Evolutionary conservation across 2,113 vertebrate genomes (phyloP).

Genomic region (Scalopus aquaticus): DNA sequence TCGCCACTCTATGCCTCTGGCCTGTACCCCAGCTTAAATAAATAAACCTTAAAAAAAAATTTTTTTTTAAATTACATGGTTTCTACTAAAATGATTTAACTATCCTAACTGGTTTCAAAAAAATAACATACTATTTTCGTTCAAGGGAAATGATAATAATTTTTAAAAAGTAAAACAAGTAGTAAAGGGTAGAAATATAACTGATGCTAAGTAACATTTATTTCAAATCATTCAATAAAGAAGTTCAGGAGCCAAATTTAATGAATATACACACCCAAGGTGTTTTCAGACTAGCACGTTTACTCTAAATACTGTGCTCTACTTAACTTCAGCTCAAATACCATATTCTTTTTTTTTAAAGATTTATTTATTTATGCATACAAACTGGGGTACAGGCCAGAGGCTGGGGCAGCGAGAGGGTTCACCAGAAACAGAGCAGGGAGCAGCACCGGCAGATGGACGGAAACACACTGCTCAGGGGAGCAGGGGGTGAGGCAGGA

Average conservation of each 20-base stretch:
- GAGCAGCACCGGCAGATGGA: no score
- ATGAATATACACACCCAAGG: constrained; percentile 40
- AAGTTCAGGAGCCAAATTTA: constrained; percentile 47
- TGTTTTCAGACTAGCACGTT: constrained; percentile 51
- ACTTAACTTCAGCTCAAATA: neutral
- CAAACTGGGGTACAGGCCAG: no score
- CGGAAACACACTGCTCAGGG: no score
- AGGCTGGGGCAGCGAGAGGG: no score
- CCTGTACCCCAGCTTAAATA: no score
- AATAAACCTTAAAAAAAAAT: no score
- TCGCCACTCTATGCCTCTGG: no score
- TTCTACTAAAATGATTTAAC: constrained; percentile 57
- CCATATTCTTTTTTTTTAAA: neutral
- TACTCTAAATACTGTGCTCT: neutral
- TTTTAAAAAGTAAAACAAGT: neutral
- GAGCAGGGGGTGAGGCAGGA: no score
- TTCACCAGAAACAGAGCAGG: no score
- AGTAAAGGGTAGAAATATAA: constrained; percentile 61
- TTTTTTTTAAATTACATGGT: constrained; percentile 47
- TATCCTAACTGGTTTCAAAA: constrained; percentile 60
- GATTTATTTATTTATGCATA: no score
- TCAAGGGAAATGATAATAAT: neutral
- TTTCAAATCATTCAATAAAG: constrained; percentile 36
- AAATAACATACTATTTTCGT: constrained; percentile 34
- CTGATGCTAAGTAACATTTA: constrained; percentile 54